Evolutionary conservation across 2,113 vertebrate genomes (phyloP).

Genomic region (Nyctereutes procyonoides): DNA sequence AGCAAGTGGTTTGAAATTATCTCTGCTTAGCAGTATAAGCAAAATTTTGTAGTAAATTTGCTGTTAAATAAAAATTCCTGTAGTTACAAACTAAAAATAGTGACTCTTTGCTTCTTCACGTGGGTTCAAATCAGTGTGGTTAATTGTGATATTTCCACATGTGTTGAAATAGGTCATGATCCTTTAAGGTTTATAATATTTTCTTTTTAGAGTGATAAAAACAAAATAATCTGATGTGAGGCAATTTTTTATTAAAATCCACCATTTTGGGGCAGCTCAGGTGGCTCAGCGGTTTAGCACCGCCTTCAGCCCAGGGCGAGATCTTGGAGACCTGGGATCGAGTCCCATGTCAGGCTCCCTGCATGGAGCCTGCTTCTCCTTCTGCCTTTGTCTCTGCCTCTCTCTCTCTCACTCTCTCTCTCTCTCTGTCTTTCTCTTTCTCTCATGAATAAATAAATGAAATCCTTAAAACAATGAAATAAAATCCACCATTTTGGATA

Average conservation of each 20-base stretch:
- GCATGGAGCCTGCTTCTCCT: no score
- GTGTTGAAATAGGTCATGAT: background rate
- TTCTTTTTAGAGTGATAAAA: slow-evolving; percentile 30
- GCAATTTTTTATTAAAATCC: background rate
- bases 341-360: no score
- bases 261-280: background rate
- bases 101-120: background rate
- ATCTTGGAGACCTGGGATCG: no score
- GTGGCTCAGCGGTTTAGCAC: no score
- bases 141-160: background rate
- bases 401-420: no score
- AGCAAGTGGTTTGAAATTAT: background rate
- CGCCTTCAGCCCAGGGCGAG: no score
- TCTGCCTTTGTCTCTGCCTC: no score
- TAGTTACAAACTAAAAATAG: slow-evolving; percentile 1
- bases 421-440: no score
- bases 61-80: background rate
- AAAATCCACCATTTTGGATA: background rate
- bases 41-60: background rate
- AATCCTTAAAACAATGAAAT: background rate
- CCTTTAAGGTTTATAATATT: background rate
- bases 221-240: background rate
- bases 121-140: background rate
- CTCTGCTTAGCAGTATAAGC: background rate
- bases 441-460: no score